Percentiles rank a stretch among this genome's conserved stretches.
These are phyloP conservation scores for Congeria kusceri DNA, from an alignment of 2,888 invertebrate species.

Conservation along the genomic window DNA sequence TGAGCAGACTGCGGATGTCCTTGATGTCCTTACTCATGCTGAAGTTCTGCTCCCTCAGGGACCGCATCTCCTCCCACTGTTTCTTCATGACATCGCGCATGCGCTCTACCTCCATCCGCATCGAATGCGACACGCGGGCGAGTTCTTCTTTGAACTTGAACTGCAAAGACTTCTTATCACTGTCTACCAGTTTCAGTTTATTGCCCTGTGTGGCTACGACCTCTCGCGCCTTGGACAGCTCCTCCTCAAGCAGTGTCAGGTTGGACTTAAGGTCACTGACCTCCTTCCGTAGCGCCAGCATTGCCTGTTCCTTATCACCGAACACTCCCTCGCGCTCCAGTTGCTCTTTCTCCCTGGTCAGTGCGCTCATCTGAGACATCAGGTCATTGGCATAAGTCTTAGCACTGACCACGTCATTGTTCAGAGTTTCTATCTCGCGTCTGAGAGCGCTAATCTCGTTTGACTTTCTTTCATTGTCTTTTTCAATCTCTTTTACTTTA, in stretches of 20 bases:
- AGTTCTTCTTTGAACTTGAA: conserved; percentile 76
- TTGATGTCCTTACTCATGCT: conserved; percentile 72
- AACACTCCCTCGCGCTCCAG: conserved; percentile 59
- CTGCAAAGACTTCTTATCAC: conserved; percentile 69
- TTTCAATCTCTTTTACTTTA: conserved; percentile 54
- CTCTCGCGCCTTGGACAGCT: conserved; percentile 71
- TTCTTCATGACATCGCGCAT: conserved; percentile 75
- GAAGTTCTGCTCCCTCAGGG: conserved; percentile 72
- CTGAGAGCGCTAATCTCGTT: conserved; percentile 61
- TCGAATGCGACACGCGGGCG: conserved; percentile 66
- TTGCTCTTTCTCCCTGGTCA: conserved; percentile 64
- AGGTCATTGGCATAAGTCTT: conserved; percentile 69
- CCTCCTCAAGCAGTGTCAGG: conserved; percentile 67
- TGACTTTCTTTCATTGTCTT: conserved; percentile 65
- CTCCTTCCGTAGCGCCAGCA: conserved; percentile 64
- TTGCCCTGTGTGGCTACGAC: conserved; percentile 68
- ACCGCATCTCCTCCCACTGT: conserved; percentile 77
- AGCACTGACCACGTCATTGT: conserved; percentile 65
- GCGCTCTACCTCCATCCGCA: conserved; percentile 73
- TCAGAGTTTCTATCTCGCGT: conserved; percentile 65
- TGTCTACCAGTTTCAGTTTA: conserved; percentile 67
- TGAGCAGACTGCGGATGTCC: conserved; percentile 71
- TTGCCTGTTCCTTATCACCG: conserved; percentile 65
- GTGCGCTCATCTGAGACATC: conserved; percentile 54
- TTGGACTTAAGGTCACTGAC: conserved; percentile 65